Evolutionary conservation across 2,113 vertebrate species (phyloP), one percentile per base, ranked within the genome.

Genomic region (Ochotona princeps): DNA sequence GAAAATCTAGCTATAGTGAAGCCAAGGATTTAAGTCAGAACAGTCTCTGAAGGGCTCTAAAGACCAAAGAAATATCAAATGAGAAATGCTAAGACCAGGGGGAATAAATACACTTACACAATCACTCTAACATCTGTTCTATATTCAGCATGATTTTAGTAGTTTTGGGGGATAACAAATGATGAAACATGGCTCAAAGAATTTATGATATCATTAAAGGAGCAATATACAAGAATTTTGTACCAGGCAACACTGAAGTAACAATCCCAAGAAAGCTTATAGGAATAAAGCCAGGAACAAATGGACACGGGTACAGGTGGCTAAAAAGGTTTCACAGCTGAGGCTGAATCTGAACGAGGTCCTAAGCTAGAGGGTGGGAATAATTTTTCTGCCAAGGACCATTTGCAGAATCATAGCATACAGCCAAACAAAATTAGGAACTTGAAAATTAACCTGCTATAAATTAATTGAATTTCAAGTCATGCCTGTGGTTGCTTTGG

Each of bases 21-120:
- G 30, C 6, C 76, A 82, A 21, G 17, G 11, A 17, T 87, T 73
- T 85, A 85, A 69, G 70, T 88, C 72, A 80, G 83, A 85, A 80
- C 65, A 88, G 69, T 83, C 32, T 90, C 38, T 73, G n/a, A 73
- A 90, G 47, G 21, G 35, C 8, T 26, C n/a, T 82, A 65, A 88
- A 90, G 32, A 91, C 28, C 44, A 90, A 63, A 81, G 38, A 92
- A 92, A 69, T 18, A 86, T 28, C 51, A 81, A 82, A 78, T 28
- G 79, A 82, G 65, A 85, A 86, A 82, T 67, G 14, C 26, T 54
- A 82, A 89, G 18, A 89, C 30, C 57, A 91, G 70, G n/a, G 47
- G 28, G 74, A 76, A 73, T 15, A 60, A 76, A 73, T 15, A 60
- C 15, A 76, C 44, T 83, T 61, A 57, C 3, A 5, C 38, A 92